These are phyloP conservation scores for Dendroctonus valens DNA, from an alignment of 1,140 invertebrate genomes.

Conservation along the genomic window DNA sequence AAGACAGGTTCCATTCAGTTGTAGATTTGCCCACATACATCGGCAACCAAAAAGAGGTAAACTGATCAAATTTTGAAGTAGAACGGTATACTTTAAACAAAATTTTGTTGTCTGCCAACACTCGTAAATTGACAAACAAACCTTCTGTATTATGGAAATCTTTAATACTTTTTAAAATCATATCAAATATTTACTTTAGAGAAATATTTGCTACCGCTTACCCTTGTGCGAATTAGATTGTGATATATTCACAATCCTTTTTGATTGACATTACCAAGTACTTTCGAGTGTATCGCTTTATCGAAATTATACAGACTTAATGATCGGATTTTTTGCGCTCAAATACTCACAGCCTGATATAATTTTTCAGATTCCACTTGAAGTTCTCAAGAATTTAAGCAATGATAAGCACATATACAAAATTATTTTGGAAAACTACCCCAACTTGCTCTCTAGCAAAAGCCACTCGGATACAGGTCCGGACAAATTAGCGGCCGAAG, in stretches of 20 bases:
- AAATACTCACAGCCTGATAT: neutral
- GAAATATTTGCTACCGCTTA: too few relatives aligned
- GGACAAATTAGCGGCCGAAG: conserved; percentile 42
- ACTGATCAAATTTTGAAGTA: neutral
- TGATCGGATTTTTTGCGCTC: too few relatives aligned
- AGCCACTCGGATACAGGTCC: conserved; percentile 54
- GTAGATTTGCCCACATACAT: conserved; percentile 74
- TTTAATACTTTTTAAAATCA: too few relatives aligned
- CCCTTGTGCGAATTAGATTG: too few relatives aligned
- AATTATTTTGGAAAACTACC: conserved; percentile 71
- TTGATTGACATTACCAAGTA: too few relatives aligned
- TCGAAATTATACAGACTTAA: neutral
- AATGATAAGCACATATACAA: conserved; percentile 66
- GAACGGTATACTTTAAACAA: too few relatives aligned
- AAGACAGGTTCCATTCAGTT: conserved; percentile 57
- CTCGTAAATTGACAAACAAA: too few relatives aligned
- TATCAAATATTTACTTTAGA: too few relatives aligned
- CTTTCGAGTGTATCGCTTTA: too few relatives aligned
- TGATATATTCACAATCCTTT: too few relatives aligned
- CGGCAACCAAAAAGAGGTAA: conserved; percentile 65
- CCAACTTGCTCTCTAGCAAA: conserved; percentile 57
- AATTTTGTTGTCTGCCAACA: too few relatives aligned
- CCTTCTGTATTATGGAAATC: too few relatives aligned
- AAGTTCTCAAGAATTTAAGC: conserved; percentile 63
- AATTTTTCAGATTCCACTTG: conserved; percentile 56